Evolutionary conservation across 2,888 invertebrate species (phyloP), one percentile per base, ranked within the genome.

Genomic region (Himalopsyche anomala): DNA sequence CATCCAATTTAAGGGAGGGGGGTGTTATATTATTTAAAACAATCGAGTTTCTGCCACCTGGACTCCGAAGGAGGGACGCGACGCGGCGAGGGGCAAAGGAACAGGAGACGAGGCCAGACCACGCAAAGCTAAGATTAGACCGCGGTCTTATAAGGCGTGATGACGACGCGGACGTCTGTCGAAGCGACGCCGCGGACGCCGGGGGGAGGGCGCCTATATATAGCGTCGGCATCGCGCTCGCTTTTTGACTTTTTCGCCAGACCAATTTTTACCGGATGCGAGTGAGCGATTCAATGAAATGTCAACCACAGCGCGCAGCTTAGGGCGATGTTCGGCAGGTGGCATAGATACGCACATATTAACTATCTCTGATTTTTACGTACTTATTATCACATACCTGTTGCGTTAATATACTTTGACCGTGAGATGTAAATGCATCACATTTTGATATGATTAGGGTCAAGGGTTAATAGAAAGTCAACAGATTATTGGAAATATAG

Each of bases 101-200:
- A 82, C 86, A 86, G 40, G 82, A 84, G 83, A 55, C 84, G 86
- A 82, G 85, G 69, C 81, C 74, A 51, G 82, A 74, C 79, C 54
- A 51, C 84, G 55, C 54, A 90, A 90, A 89, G 91, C 92, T 93
- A 93, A 91, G 92, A 92, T 91, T 93, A 93, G 93, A 62, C 90
- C 89, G 90, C 91, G 91, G 91, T 92, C 92, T 91, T 92, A 93
- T 92, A 93, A 91, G 93, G 93, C 91, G 91, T 80, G 81, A 69
- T 81, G 81, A 80, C 80, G 80, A 38, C n/a, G 42, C 28, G 81
- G n/a, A 51, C 38, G 56, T n/a, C 40, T 62, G 56, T 36, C 45
- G 79, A 19, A 62, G 83, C n/a, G 74, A 38, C 40, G 55, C n/a
- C 45, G 45, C 36, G 42, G 62, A 38, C 80, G 79, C 38, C 84